Percentiles rank a stretch among this genome's conserved stretches.
phyloP scores from a whole-genome alignment of 2,113 vertebrate genomes.

The Delphinus delphis region DNA sequence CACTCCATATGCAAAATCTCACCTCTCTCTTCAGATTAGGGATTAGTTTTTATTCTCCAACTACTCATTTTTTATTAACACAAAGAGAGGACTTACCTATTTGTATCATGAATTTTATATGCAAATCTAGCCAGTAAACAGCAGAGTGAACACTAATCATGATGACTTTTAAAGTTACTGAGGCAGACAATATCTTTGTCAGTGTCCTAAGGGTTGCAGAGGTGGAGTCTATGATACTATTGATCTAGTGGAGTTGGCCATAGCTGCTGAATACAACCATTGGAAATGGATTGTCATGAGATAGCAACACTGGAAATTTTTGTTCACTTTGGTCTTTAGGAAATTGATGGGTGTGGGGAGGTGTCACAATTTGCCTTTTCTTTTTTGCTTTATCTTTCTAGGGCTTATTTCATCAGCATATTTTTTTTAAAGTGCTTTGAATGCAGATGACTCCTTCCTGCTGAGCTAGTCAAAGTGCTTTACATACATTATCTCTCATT shows the following conservation, averaged over 20 bases:
- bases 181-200: not conserved
- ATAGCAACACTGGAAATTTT: not conserved
- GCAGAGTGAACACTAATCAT: constrained; percentile 67
- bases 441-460: constrained; percentile 55
- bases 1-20: constrained; percentile 12
- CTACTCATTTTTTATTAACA: constrained; percentile 78
- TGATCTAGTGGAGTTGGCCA: not conserved
- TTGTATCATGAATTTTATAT: constrained; percentile 66
- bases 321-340: constrained; percentile 12
- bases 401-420: constrained; percentile 53
- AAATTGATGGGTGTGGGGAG: not conserved
- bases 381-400: constrained; percentile 13
- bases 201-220: not conserved
- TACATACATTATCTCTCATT: constrained; percentile 67
- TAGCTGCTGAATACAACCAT: not conserved
- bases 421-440: constrained; percentile 51
- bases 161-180: constrained; percentile 66
- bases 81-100: constrained; percentile 40
- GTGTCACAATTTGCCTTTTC: not conserved
- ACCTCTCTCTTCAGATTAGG: constrained; percentile 47
- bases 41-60: constrained; percentile 54
- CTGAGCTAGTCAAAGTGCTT: constrained; percentile 64
- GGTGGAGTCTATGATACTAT: not conserved
- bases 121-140: constrained; percentile 76
- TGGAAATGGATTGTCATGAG: not conserved